Evolutionary conservation across 37 sponge, comb jelly and placozoan genomes (phyloP), one percentile per base, ranked within the genome.

Genomic region (Eunapius fragilis): DNA sequence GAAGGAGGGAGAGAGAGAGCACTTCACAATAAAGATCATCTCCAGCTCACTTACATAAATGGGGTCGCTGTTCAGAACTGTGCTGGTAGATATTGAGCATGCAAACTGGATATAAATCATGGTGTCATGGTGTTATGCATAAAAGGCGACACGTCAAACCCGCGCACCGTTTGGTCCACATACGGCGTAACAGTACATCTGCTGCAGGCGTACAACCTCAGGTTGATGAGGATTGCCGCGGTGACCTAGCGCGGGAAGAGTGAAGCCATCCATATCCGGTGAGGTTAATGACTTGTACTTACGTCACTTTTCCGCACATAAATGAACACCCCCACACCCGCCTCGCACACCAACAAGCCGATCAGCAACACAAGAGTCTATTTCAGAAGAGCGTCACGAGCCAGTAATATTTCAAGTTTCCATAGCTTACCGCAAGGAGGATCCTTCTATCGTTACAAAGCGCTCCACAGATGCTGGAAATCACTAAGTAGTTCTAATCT

Each of bases 241-340:
- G 58, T 17, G 22, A 58, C 14, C 58, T 58, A n/a, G n/a, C n/a
- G n/a, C n/a, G 41, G 6, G 41, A 41, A 3, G 41, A 3, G 41
- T 3, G 6, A 41, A 41, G 41, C 6, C 3, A 41, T 3, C 41
- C 41, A 41, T 41, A 41, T 41, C 41, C 41, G 3, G 41, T 41
- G 41, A 41, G 32, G 27, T n/a, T 73, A 2, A 22, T n/a, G 74
- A n/a, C 17, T 1, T 19, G 13, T 2, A 25, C 67, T 45, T 49
- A 81, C 82, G 23, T 31, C 72, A 31, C 38, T 7, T 45, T 84
- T 67, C 67, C 75, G 34, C 25, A 75, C 5, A 50, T 78, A 86
- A 31, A 86, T 79, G 73, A 86, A 79, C 31, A 72, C 33, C 86
- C 86, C 78, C 25, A 86, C 31, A 10, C 47, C 79, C 28, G 32